phyloP scores from a whole-genome alignment of 2,797 vertebrate species.

The Eulemur albifrons region DNA sequence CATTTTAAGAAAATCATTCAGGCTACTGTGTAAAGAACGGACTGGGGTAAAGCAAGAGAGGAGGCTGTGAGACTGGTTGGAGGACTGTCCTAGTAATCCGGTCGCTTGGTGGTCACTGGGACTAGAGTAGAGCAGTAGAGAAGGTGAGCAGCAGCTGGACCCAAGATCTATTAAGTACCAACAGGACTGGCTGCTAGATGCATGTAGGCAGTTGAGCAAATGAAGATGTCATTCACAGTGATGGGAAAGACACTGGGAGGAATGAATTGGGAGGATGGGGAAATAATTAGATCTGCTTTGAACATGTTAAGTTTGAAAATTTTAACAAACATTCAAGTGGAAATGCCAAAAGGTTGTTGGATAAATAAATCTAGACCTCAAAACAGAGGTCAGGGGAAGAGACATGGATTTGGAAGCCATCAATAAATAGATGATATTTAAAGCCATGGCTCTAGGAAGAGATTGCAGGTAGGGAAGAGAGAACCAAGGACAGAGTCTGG shows the following conservation, averaged over 20 bases:
- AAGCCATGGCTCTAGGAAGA: background rate
- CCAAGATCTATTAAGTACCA: background rate
- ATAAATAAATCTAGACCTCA: background rate
- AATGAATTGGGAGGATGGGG: background rate
- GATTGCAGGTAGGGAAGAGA: background rate
- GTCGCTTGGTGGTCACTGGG: background rate
- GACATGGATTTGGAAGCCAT: background rate
- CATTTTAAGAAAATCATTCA: background rate
- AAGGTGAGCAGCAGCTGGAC: background rate
- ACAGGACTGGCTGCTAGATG: background rate
- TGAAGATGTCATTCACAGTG: background rate
- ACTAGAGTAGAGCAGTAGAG: background rate
- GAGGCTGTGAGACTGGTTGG: background rate
- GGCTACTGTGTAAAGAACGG: background rate
- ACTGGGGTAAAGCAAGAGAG: background rate
- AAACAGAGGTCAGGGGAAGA: background rate
- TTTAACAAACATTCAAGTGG: background rate
- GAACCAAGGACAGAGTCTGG: background rate
- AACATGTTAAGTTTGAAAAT: background rate
- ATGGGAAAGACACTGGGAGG: background rate
- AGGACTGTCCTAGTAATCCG: background rate
- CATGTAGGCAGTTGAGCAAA: background rate
- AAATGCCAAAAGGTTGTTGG: background rate
- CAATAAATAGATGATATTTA: background rate
- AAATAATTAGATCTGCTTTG: background rate